These are phyloP conservation scores for Drosophila erecta DNA, from an alignment of 1,140 invertebrate species.

Conservation along the genomic window DNA sequence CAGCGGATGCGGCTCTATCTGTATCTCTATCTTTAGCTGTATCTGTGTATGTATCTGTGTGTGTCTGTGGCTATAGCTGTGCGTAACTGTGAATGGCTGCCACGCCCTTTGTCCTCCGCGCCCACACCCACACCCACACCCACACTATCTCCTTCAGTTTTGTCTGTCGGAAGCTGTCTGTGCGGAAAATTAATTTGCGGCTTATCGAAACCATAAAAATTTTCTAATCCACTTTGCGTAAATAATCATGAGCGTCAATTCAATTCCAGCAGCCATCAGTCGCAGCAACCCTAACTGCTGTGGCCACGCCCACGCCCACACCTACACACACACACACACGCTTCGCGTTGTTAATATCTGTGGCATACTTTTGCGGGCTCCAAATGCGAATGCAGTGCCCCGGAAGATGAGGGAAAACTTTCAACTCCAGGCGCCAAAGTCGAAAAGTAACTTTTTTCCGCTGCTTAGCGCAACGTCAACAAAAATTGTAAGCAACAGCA, in stretches of 20 bases:
- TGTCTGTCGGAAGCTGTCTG: constrained; percentile 24
- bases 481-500: constrained; percentile 47
- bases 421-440: constrained; percentile 56
- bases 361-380: constrained; percentile 43
- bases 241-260: constrained; percentile 62
- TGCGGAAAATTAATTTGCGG: constrained; percentile 58
- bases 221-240: constrained; percentile 61
- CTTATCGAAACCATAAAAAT: constrained; percentile 63
- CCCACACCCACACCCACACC: background rate
- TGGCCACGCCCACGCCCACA: background rate
- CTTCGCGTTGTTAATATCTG: constrained; percentile 14
- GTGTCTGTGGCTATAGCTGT: background rate
- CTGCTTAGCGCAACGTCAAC: constrained; percentile 56
- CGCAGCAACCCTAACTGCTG: constrained; percentile 10
- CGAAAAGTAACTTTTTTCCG: constrained; percentile 61
- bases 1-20: background rate
- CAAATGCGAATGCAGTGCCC: constrained; percentile 41
- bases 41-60: background rate
- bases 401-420: constrained; percentile 51
- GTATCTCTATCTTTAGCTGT: background rate
- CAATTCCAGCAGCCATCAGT: constrained; percentile 48
- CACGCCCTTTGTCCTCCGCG: background rate
- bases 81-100: constrained; percentile 5
- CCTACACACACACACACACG: background rate
- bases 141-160: background rate